Percentiles rank a stretch among this genome's conserved stretches.
Conservation (phyloP, 2,797 vertebrate species). For the Tamandua tetradactyla region DNA sequence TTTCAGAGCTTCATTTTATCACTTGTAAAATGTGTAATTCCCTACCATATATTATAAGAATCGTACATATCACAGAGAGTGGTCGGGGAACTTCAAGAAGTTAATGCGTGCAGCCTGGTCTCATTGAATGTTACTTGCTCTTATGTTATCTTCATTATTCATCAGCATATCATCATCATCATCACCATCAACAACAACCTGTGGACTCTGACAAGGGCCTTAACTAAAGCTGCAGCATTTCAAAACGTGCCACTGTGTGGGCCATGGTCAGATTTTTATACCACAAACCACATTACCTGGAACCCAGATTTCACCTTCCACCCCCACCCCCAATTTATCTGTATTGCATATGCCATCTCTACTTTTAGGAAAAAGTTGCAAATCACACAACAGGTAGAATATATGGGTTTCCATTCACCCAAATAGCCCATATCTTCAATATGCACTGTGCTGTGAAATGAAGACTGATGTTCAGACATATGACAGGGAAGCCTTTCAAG, state of each 20-base stretch:
- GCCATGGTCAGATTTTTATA: background rate
- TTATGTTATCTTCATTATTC: background rate
- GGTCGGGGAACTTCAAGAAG: background rate
- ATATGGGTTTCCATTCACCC: background rate
- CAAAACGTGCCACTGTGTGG: background rate
- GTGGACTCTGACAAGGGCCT: background rate
- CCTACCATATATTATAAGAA: background rate
- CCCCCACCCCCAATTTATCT: background rate
- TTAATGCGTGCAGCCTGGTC: background rate
- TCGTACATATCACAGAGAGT: background rate
- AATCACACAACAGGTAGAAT: background rate
- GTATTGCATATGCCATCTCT: background rate
- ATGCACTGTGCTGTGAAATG: background rate
- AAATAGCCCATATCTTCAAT: background rate
- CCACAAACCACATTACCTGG: slow-evolving; percentile 19
- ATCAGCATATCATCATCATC: background rate
- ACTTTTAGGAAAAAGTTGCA: slow-evolving; percentile 16
- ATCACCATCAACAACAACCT: background rate
- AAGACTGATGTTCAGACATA: slow-evolving; percentile 33
- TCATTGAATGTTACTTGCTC: background rate
- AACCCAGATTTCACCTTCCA: background rate
- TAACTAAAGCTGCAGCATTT: slow-evolving; percentile 15
- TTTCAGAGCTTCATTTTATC: background rate
- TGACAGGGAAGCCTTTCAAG: background rate
- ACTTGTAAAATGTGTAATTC: background rate